Evolutionary conservation across 2,113 vertebrate species (phyloP).

Genomic region (Corythornis vintsioides): DNA sequence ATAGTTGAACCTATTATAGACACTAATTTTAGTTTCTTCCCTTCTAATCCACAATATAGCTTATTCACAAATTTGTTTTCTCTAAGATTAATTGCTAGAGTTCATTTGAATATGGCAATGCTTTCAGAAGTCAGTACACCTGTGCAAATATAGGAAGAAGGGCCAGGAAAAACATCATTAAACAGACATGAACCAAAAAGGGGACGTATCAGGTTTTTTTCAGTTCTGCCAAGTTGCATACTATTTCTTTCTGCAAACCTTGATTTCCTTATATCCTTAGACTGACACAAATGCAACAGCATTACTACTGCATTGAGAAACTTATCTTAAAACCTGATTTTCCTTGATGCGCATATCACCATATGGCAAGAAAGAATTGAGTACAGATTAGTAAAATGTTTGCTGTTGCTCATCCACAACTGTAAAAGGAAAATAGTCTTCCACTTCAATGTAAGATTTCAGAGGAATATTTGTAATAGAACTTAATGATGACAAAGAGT

Average conservation of each 20-base stretch:
- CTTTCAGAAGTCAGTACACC: not conserved
- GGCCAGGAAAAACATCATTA: not conserved
- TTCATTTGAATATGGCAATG: not conserved
- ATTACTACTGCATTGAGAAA: not conserved
- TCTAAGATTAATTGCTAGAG: not conserved
- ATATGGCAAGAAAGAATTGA: not conserved
- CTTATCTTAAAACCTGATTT: not conserved
- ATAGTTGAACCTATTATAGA: not conserved
- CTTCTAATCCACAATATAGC: not conserved
- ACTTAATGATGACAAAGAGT: not conserved
- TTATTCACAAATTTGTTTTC: not conserved
- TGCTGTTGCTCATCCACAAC: accelerated
- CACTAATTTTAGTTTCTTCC: not conserved
- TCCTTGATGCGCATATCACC: not conserved
- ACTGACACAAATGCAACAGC: not conserved
- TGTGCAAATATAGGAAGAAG: not conserved
- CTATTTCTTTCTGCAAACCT: not conserved
- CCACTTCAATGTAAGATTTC: not conserved
- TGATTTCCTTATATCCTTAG: not conserved
- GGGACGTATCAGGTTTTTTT: not conserved
- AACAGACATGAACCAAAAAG: not conserved
- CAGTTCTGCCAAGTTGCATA: not conserved
- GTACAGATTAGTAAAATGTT: not conserved
- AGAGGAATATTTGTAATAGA: not conserved
- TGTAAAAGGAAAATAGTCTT: not conserved